Conservation (phyloP, 2,113 vertebrate species). For the Rhabdornis inornatus region DNA sequence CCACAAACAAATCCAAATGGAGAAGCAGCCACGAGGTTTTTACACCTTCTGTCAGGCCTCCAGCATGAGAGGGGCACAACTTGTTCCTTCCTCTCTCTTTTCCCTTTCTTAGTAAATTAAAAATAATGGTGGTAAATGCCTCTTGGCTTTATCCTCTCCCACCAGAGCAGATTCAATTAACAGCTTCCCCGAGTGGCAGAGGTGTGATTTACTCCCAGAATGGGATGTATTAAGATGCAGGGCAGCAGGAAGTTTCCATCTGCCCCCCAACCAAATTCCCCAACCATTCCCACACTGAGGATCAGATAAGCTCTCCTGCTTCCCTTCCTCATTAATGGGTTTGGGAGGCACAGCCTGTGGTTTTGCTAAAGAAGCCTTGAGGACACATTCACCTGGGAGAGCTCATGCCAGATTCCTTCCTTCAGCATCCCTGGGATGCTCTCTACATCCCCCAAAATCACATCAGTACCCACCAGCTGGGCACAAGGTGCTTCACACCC, state of each 20-base stretch:
- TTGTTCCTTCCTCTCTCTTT: neutral
- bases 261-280: neutral
- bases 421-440: neutral
- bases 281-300: neutral
- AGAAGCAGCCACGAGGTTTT: neutral
- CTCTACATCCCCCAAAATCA: neutral
- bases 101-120: neutral
- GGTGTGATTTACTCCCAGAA: neutral
- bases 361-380: neutral
- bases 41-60: neutral
- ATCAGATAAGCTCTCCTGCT: slow-evolving; percentile 3
- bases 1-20: neutral
- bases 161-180: neutral
- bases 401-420: neutral
- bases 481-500: neutral
- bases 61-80: neutral
- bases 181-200: neutral
- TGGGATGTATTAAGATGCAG: neutral
- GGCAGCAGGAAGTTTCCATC: neutral
- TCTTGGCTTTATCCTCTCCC: neutral
- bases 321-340: neutral
- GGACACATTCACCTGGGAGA: neutral
- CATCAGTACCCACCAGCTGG: neutral
- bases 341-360: neutral
- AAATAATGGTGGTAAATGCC: neutral